Evolutionary conservation across 2,797 vertebrate genomes (phyloP), one percentile per base, ranked within the genome.

Genomic region (Rhabdomys pumilio): DNA sequence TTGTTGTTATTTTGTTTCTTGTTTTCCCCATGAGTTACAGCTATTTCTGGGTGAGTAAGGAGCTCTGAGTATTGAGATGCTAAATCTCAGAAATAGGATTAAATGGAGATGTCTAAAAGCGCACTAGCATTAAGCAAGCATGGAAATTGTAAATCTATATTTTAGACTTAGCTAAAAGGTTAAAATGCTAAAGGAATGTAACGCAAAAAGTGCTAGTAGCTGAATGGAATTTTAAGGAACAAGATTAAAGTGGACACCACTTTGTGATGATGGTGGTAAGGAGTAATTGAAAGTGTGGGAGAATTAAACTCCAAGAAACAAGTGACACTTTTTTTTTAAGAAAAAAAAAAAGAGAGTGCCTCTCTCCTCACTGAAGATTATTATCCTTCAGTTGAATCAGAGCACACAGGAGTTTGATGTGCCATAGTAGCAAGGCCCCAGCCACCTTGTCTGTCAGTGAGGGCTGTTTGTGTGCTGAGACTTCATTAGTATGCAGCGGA

Each of bases 401-500:
- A 97, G 97, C 98, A 9, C 96, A 98, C 98, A 57, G 97, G 98
- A 97, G 98, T 98, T 92, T 97, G 65, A 96, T 98, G 59, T 98
- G 97, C 92, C 96, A 91, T 97, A 96, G 96, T 94, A 94, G 31
- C 97, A 98, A 0, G 98, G 98, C 38, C 84, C 98, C 29, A 98
- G 91, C 93, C 97, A 98, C 6, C 93, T 98, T 69, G 67, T 72
- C 41, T 98, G 98, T 94, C 98, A 98, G 98, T 98, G 98, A 50
- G 98, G 98, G 1, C 97, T 99, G 84, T 97, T 98, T 29, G 22
- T 57, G 98, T 20, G 92, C 98, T 98, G 98, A 98, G 97, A 94
- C 99, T 98, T 99, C 98, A 98, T 91, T 98, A 98, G 86, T 98
- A 77, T 59, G 73, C 98, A 97, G 97, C 98, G 10, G 98, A 98